Base-by-base conservation (phyloP, 2,113 vertebrate species). In the Nesoenas mayeri region DNA sequence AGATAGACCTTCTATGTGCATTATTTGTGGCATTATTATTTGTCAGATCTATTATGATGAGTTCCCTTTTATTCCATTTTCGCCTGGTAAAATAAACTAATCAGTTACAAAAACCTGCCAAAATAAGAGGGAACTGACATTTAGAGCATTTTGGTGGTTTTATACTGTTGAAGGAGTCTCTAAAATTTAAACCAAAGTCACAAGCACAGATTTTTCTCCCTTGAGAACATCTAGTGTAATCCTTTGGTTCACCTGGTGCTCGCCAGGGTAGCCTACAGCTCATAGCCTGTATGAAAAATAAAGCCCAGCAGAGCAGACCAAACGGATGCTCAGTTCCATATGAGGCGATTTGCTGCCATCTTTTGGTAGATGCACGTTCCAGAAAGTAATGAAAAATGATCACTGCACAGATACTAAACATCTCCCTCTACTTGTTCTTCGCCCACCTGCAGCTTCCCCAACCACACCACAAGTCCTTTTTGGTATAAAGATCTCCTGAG, bases 331-430 rank as follows among this genome's bases (percentile, higher is more conserved):
- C 40, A 19, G n/a, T 25, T 83, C 65, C 38, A 15, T 60, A 1
- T 0, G 7, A 89, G 77, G 93, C 79, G 78, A 70, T 93, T 42
- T 97, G 96, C 97, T 97, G 96, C 97, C 97, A 97, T 89, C 97
- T 97, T 62, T 96, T 96, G 97, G 96, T 57, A 89, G 67, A 50
- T 64, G 28, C 1, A 1, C 13, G 24, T 77, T 81, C 54, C 42
- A 73, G 42, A 54, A 56, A 80, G 48, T 2, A 40, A 26, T 1
- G 21, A 72, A 65, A 73, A 50, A 36, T 18, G 6, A 7, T n/a
- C 22, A 53, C 29, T 44, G 16, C 16, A 5, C 19, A 24, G 31
- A 14, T 25, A 18, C 2, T 0, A 25, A 77, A 26, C 11, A 7
- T 28, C 58, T 58, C 24, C 47, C 26, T 40, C 54, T 29, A 36